A percentile compares a stretch with the other conserved stretches of the same genome.
phyloP scores from a whole-genome alignment of 2,113 vertebrate species.

The Pteropus alecto region DNA sequence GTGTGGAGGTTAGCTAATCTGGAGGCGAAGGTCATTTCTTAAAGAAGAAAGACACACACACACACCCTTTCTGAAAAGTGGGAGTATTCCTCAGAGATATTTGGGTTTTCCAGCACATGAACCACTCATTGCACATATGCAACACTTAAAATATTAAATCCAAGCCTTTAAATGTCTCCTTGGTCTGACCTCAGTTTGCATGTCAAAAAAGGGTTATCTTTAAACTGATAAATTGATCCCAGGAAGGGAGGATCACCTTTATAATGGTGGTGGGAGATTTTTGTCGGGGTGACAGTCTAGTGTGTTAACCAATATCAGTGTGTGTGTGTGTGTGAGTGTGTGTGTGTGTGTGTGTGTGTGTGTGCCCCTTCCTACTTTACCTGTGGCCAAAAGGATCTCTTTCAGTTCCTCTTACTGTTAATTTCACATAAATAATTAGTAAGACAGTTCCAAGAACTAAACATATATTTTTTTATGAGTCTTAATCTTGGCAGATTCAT shows the following conservation, averaged over 20 bases:
- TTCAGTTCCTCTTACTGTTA: neutral
- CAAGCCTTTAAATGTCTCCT: neutral
- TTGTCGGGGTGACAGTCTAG: neutral
- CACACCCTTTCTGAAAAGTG: neutral
- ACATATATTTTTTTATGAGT: neutral
- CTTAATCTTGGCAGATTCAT: neutral
- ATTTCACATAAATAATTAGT: neutral
- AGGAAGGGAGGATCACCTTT: neutral
- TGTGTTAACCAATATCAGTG: neutral
- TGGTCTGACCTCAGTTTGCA: neutral
- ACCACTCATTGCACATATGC: neutral
- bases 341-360: neutral
- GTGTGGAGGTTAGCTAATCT: neutral
- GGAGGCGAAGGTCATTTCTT: slow-evolving; percentile 5
- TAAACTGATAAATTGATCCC: neutral
- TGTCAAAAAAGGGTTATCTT: neutral
- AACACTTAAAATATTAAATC: neutral
- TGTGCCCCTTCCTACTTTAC: neutral
- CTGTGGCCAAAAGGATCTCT: neutral
- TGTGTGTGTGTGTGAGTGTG: neutral
- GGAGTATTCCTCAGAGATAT: neutral
- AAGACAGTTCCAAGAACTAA: neutral
- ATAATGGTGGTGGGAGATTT: neutral
- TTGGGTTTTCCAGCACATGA: neutral
- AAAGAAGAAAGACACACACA: neutral